Percentiles rank a stretch among this genome's conserved stretches.
phyloP scores from a whole-genome alignment of 2,113 vertebrate genomes.

The Cyanoramphus novaezelandiae region DNA sequence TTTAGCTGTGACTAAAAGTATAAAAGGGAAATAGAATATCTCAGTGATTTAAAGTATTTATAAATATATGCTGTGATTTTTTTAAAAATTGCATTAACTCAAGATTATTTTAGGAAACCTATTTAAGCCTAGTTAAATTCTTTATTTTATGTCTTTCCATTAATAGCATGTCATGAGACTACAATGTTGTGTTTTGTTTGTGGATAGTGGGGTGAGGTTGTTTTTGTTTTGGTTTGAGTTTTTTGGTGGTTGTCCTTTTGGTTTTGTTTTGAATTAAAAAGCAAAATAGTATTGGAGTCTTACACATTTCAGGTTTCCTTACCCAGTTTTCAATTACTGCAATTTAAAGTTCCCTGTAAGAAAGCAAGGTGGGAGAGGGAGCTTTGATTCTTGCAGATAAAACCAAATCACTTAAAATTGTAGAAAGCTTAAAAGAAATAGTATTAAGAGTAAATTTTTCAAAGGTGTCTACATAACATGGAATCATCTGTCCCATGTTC shows the following conservation, averaged over 20 bases:
- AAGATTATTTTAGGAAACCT: background rate
- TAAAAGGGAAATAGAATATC: background rate
- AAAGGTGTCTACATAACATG: background rate
- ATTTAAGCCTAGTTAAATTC: background rate
- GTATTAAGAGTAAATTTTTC: background rate
- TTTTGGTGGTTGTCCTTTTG: background rate
- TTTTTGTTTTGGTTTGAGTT: background rate
- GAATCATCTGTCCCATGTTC: background rate
- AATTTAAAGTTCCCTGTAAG: background rate
- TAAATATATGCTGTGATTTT: background rate
- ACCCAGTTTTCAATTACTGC: background rate
- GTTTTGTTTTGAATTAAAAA: background rate
- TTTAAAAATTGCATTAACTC: background rate
- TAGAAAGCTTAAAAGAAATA: background rate
- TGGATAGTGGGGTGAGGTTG: background rate
- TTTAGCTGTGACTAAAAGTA: conserved; percentile 38
- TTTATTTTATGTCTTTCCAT: background rate
- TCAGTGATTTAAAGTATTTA: background rate
- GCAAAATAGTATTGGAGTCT: background rate
- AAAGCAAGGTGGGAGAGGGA: background rate
- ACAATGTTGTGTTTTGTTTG: background rate
- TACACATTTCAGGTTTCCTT: background rate
- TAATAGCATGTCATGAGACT: background rate
- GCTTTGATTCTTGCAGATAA: background rate
- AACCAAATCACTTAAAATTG: background rate